Evolutionary conservation across 1,140 invertebrate genomes (phyloP).

Genomic region (Papilio polytes): DNA sequence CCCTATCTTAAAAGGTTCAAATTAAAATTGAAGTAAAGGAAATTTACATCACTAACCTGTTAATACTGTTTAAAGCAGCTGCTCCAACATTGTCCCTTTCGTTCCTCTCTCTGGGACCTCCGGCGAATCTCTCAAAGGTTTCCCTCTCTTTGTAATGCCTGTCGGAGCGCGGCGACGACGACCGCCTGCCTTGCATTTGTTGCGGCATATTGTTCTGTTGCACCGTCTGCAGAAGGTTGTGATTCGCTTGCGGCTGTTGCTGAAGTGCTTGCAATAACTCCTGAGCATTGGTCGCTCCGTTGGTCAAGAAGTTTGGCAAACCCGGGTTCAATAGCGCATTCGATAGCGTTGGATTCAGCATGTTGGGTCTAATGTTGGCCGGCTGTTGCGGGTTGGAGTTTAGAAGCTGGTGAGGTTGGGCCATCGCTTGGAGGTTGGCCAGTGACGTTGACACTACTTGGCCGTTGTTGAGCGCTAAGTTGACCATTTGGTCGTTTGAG

Average conservation of each 20-base stretch:
- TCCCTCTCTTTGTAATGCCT: slow-evolving; percentile 82
- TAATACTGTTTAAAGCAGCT: slow-evolving; percentile 79
- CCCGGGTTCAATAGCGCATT: slow-evolving; percentile 86
- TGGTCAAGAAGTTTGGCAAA: slow-evolving; percentile 88
- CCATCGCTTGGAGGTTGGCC: slow-evolving; percentile 91
- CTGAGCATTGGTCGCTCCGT: slow-evolving; percentile 86
- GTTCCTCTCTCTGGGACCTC: slow-evolving; percentile 75
- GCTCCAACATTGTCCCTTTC: slow-evolving; percentile 75
- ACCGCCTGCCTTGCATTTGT: slow-evolving; percentile 72
- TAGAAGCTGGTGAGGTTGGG: slow-evolving; percentile 86
- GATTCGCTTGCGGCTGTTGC: slow-evolving; percentile 79
- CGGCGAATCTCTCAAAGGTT: slow-evolving; percentile 72
- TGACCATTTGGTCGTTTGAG: slow-evolving; percentile 92
- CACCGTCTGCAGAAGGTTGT: slow-evolving; percentile 77
- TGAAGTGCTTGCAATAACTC: slow-evolving; percentile 87
- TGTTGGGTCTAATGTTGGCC: slow-evolving; percentile 84
- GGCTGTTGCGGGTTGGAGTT: slow-evolving; percentile 76
- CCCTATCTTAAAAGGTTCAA: no score
- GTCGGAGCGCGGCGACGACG: slow-evolving; percentile 76
- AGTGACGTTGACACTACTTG: slow-evolving; percentile 94
- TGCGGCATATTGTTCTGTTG: slow-evolving; percentile 78
- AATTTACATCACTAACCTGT: slow-evolving; percentile 68
- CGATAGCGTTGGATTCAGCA: slow-evolving; percentile 81
- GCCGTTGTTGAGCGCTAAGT: slow-evolving; percentile 90
- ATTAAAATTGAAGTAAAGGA: neutral